Conservation (phyloP, 2,113 vertebrate genomes). For the Otocyon megalotis region DNA sequence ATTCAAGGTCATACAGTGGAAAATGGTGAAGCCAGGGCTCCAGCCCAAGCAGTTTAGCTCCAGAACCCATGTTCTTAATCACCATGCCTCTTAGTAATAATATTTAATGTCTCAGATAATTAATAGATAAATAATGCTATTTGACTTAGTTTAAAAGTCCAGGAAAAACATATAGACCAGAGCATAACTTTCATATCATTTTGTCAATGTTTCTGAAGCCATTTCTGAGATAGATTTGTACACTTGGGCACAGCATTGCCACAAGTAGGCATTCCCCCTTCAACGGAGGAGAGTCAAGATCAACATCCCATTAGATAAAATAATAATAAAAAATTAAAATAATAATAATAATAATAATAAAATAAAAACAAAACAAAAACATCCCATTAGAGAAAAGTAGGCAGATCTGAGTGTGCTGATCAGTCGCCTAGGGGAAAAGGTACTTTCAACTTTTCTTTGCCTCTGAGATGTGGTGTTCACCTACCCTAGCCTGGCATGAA, state of each 20-base stretch:
- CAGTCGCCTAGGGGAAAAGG: conserved; percentile 65
- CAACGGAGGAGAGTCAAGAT: background rate
- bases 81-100: background rate
- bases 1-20: background rate
- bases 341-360: no score
- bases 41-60: background rate
- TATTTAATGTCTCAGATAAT: background rate
- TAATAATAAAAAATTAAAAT: no score
- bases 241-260: background rate
- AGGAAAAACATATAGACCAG: background rate
- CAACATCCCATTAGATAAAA: background rate
- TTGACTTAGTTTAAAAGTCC: background rate
- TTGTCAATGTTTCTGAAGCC: background rate
- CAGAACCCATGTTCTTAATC: background rate
- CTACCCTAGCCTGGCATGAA: background rate
- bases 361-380: no score
- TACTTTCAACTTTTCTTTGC: background rate
- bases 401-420: conserved; percentile 35
- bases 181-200: background rate
- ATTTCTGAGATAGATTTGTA: background rate
- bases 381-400: background rate
- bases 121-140: no score
- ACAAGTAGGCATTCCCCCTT: background rate
- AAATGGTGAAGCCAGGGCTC: background rate
- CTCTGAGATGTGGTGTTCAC: background rate